Percentiles rank a stretch among this genome's conserved stretches.
Evolutionary conservation across 2,113 vertebrate species (phyloP).

Genomic region (Ceyx margarethae): DNA sequence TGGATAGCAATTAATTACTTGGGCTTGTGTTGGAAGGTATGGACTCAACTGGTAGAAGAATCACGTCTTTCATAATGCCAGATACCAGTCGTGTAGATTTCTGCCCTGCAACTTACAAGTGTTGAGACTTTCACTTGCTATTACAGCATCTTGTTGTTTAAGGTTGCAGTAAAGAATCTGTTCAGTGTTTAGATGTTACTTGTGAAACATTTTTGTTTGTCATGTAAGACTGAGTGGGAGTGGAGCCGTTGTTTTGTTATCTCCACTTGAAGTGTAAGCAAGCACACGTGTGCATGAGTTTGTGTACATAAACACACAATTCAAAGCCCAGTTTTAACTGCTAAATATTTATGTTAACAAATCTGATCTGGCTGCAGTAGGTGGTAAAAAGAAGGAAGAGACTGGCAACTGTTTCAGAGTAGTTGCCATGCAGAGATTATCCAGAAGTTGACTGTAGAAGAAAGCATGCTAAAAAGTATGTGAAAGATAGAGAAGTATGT

Average conservation of each 20-base stretch:
- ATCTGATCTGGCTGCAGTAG: background rate
- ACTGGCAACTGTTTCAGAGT: background rate
- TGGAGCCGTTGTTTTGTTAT: background rate
- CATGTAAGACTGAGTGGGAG: background rate
- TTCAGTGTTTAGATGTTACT: background rate
- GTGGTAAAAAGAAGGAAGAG: background rate
- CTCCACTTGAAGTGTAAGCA: too few relatives aligned
- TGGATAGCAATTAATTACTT: background rate
- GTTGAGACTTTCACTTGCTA: background rate
- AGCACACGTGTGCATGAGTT: accelerated
- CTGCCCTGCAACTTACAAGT: background rate
- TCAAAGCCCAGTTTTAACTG: background rate
- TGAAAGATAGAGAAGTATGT: background rate
- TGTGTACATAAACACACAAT: accelerated
- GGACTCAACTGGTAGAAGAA: background rate
- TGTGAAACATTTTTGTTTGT: background rate
- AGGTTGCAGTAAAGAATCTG: background rate
- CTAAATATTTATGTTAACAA: background rate
- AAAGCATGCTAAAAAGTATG: background rate
- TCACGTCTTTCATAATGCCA: background rate
- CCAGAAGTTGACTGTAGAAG: background rate
- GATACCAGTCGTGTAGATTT: background rate
- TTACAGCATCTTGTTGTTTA: background rate
- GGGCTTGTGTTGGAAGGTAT: background rate
- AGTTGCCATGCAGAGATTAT: background rate